Percentiles rank a stretch among this genome's conserved stretches.
These are phyloP conservation scores for Cataglyphis cursor DNA, from an alignment of 2,888 invertebrate genomes.

Conservation along the genomic window DNA sequence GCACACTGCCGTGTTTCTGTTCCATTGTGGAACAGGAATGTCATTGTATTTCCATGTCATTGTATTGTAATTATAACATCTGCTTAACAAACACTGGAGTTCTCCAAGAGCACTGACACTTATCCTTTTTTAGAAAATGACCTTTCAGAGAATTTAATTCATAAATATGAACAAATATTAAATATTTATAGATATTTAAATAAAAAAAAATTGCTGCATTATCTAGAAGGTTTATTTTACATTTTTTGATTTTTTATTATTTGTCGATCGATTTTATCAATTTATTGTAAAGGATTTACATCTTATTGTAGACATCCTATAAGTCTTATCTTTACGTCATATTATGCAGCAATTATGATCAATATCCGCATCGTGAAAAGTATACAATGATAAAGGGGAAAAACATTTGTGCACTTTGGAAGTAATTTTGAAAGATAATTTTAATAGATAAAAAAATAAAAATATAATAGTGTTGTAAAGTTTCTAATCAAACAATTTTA, in stretches of 20 bases:
- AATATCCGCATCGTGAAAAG: not conserved
- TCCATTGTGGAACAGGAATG: slow-evolving; percentile 48
- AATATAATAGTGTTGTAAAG: not conserved
- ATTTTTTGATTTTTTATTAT: not conserved
- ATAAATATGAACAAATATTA: not conserved
- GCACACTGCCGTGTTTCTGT: slow-evolving; percentile 28
- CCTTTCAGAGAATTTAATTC: not conserved
- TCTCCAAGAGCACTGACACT: not conserved
- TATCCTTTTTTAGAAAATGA: not conserved
- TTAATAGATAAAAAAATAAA: not conserved
- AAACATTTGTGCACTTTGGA: not conserved
- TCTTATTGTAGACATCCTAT: too few relatives aligned
- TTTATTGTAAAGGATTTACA: not conserved
- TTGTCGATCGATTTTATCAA: not conserved
- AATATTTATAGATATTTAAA: slow-evolving; percentile 26
- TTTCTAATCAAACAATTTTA: not conserved
- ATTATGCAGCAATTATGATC: not conserved
- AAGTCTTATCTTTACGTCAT: not conserved
- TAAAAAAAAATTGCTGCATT: not conserved
- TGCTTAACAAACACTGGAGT: not conserved
- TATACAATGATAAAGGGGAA: not conserved
- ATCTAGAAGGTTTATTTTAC: not conserved
- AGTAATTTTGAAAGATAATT: not conserved
- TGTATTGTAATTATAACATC: slow-evolving; percentile 73
- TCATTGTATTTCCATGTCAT: slow-evolving; percentile 59